Evolutionary conservation across 2,113 vertebrate species (phyloP).

Genomic region (Peromyscus polionotus): DNA sequence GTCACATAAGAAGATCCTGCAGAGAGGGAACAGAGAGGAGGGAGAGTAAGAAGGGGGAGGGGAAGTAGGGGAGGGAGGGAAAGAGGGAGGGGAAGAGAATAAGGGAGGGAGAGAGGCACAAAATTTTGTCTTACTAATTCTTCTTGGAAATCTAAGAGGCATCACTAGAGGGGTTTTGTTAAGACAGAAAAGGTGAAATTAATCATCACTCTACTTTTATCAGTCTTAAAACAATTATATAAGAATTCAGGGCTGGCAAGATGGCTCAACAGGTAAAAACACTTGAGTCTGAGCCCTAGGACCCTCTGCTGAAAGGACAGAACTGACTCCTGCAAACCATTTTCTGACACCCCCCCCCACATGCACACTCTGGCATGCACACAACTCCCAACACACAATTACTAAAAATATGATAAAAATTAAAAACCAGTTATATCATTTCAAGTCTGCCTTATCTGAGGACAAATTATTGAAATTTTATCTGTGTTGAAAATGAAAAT

Average conservation of each 20-base stretch:
- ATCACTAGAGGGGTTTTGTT: background rate
- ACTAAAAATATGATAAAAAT: background rate
- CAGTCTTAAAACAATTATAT: background rate
- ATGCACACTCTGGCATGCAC: background rate
- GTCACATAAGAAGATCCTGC: background rate
- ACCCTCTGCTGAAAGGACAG: background rate
- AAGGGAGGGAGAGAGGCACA: background rate
- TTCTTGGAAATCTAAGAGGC: background rate
- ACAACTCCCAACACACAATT: background rate
- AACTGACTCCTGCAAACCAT: background rate
- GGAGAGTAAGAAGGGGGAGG: background rate
- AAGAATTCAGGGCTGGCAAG: background rate
- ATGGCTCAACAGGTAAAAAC: background rate
- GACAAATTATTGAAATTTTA: conserved; percentile 10
- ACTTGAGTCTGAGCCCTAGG: background rate
- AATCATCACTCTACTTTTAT: background rate
- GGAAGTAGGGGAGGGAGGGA: background rate
- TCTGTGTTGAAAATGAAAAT: conserved; percentile 5
- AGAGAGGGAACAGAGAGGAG: background rate
- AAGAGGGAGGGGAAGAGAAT: background rate
- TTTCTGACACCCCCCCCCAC: background rate
- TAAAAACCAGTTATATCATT: background rate
- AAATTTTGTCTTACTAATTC: background rate
- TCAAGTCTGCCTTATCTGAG: conserved; percentile 4
- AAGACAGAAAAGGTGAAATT: background rate